Evolutionary conservation across 2,113 vertebrate genomes (phyloP).

Genomic region (Riparia riparia): DNA sequence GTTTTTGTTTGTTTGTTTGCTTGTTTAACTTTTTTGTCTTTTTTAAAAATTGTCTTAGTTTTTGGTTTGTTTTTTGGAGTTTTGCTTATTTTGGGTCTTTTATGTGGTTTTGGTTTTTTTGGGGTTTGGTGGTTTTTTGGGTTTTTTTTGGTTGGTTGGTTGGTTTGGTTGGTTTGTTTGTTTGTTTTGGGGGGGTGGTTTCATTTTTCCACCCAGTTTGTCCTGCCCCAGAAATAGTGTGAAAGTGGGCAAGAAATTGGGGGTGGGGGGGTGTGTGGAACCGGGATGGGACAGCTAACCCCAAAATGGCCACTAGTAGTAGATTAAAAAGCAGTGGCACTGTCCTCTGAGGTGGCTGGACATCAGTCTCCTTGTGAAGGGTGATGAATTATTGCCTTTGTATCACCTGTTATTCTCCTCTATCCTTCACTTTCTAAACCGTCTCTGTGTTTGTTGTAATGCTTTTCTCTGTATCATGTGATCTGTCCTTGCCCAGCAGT

Average conservation of each 20-base stretch:
- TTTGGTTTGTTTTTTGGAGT: neutral
- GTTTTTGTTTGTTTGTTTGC: neutral
- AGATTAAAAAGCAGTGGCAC: neutral
- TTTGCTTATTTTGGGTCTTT: neutral
- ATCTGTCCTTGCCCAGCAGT: too few species aligned
- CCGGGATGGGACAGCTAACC: neutral
- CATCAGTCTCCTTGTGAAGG: neutral
- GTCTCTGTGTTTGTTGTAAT: neutral
- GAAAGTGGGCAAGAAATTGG: neutral
- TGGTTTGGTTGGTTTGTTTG: too few species aligned
- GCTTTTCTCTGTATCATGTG: too few species aligned
- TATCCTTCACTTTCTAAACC: neutral
- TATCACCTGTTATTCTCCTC: neutral
- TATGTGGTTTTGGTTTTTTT: neutral
- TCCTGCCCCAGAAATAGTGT: neutral
- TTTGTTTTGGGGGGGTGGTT: neutral
- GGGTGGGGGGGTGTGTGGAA: neutral
- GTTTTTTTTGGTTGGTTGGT: too few species aligned
- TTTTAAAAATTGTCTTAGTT: neutral
- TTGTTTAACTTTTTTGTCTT: too few species aligned
- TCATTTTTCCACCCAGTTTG: fast-evolving
- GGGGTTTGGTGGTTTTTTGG: too few species aligned
- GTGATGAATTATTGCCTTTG: neutral
- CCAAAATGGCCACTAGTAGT: neutral
- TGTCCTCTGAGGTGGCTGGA: neutral